Percentiles rank a stretch among this genome's conserved stretches.
Conservation (phyloP, 2,888 invertebrate species). For the Phrixothrix hirtus region DNA sequence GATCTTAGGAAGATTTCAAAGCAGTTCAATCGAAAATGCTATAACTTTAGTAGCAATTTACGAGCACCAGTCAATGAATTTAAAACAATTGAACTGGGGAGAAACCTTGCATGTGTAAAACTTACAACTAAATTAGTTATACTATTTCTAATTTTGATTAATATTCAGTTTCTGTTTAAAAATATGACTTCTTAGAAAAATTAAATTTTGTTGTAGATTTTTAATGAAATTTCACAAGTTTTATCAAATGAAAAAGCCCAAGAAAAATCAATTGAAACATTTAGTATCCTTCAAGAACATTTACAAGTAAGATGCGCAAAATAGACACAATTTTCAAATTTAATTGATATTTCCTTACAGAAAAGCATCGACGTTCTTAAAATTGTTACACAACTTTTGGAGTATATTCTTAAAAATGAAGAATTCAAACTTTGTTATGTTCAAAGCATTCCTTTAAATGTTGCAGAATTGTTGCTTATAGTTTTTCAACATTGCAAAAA, state of each 20-base stretch:
- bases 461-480: slow-evolving; percentile 53
- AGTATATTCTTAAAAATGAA: slow-evolving; percentile 19
- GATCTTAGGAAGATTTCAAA: too few species aligned
- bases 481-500: slow-evolving; percentile 60
- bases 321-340: neutral
- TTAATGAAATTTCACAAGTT: neutral
- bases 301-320: neutral
- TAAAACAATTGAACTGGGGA: too few species aligned
- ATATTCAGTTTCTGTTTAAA: too few species aligned
- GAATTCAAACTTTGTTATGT: slow-evolving; percentile 20
- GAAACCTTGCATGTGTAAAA: too few species aligned
- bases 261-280: neutral
- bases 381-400: slow-evolving; percentile 29
- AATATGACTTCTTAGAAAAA: too few species aligned
- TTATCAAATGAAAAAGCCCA: neutral
- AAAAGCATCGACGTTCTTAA: slow-evolving; percentile 34
- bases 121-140: too few species aligned
- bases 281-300: neutral
- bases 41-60: too few species aligned
- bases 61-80: too few species aligned
- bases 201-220: neutral
- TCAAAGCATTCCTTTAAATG: slow-evolving; percentile 35
- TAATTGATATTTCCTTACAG: slow-evolving; percentile 22
- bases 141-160: too few species aligned
- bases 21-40: too few species aligned